These are phyloP conservation scores for Frieseomelitta varia DNA, from an alignment of 1,140 invertebrate genomes.

Conservation along the genomic window DNA sequence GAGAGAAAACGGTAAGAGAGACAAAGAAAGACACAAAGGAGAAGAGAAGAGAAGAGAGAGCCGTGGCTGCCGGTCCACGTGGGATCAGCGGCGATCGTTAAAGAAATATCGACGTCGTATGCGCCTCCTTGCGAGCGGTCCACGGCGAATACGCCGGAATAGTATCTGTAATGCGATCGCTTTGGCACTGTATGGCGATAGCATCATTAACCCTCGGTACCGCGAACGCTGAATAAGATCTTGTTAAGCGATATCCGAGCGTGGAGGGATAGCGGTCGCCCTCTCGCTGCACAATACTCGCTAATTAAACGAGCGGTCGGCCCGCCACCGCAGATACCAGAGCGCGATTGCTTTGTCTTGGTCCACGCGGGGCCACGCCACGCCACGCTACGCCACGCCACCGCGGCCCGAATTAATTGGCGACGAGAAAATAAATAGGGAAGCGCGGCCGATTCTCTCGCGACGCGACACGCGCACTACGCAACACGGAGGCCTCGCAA, in stretches of 20 bases:
- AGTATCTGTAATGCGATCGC: slow-evolving; percentile 80
- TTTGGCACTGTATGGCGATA: slow-evolving; percentile 82
- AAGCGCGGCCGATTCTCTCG: slow-evolving; percentile 56
- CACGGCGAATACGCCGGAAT: slow-evolving; percentile 68
- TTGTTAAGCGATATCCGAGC: slow-evolving; percentile 79
- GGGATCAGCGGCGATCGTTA: slow-evolving; percentile 68
- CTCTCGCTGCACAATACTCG: slow-evolving; percentile 77
- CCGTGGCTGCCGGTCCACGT: slow-evolving; percentile 47
- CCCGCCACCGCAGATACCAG: slow-evolving; percentile 79
- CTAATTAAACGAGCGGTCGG: slow-evolving; percentile 80
- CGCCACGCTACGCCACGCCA: slow-evolving; percentile 73
- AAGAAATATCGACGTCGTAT: slow-evolving; percentile 74
- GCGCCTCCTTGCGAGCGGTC: slow-evolving; percentile 61
- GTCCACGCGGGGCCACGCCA: slow-evolving; percentile 72
- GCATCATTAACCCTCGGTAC: slow-evolving; percentile 80
- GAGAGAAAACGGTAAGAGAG: not conserved
- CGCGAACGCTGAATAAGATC: slow-evolving; percentile 80
- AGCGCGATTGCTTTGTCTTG: slow-evolving; percentile 81
- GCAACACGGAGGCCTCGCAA: not conserved
- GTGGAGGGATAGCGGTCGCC: slow-evolving; percentile 51
- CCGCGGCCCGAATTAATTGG: slow-evolving; percentile 79
- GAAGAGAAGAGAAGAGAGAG: not conserved
- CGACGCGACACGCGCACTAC: not conserved
- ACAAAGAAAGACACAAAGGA: no score
- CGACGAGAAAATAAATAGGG: slow-evolving; percentile 73